Evolutionary conservation across 2,888 invertebrate genomes (phyloP).

Genomic region (Chrysolina americana): DNA sequence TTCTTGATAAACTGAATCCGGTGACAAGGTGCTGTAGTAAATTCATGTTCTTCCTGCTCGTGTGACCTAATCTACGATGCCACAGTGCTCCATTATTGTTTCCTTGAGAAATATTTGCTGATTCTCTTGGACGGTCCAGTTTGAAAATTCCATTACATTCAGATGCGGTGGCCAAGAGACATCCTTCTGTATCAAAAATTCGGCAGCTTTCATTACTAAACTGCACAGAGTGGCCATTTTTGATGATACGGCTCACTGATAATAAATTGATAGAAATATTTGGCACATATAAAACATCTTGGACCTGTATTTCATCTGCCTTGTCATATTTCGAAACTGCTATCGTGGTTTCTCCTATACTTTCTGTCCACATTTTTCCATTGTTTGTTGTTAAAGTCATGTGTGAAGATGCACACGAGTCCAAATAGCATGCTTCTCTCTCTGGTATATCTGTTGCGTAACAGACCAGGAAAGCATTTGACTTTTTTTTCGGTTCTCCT

Average conservation of each 20-base stretch:
- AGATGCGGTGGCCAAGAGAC: neutral
- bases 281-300: neutral
- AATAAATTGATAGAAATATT: neutral
- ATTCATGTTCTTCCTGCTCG: neutral
- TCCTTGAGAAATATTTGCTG: neutral
- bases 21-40: neutral
- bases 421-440: neutral
- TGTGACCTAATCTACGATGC: neutral
- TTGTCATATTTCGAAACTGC: neutral
- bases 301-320: neutral
- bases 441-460: neutral
- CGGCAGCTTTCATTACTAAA: neutral
- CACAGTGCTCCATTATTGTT: neutral
- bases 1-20: neutral
- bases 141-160: neutral
- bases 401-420: constrained; percentile 4
- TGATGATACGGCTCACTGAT: neutral
- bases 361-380: neutral
- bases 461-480: neutral
- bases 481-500: neutral
- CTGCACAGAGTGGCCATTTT: neutral
- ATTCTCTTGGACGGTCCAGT: neutral
- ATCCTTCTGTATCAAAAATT: neutral
- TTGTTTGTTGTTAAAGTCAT: neutral
- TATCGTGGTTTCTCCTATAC: neutral